Evolutionary conservation across 2,797 vertebrate genomes (phyloP).

Genomic region (Triplophysa yarkandensis): DNA sequence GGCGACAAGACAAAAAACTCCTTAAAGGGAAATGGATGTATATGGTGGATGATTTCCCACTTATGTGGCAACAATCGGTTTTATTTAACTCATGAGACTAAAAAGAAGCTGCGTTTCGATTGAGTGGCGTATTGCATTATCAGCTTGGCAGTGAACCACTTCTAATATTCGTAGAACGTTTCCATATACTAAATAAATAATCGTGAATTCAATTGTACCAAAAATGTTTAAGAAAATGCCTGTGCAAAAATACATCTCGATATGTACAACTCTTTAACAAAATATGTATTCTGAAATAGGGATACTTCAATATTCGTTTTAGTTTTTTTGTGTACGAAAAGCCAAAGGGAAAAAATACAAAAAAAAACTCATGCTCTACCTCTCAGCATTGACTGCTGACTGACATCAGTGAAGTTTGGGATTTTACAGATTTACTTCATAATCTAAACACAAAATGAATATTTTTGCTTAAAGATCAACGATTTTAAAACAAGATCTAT

Average conservation of each 20-base stretch:
- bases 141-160: constrained; percentile 99
- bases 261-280: constrained; percentile 99
- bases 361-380: constrained; percentile 80
- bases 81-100: constrained; percentile 70
- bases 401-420: constrained; percentile 87
- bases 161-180: constrained; percentile 89
- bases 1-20: constrained; percentile 67
- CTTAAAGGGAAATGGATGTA: constrained; percentile 63
- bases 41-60: constrained; percentile 67
- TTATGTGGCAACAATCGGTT: constrained; percentile 70
- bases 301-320: constrained; percentile 90
- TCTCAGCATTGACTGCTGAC: constrained; percentile 84
- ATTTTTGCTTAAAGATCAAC: constrained; percentile 45
- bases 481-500: constrained; percentile 57
- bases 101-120: constrained; percentile 73
- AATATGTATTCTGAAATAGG: constrained; percentile 99
- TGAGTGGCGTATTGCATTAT: constrained; percentile 86
- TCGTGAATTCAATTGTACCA: constrained; percentile 96
- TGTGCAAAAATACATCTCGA: constrained; percentile 99
- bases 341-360: constrained; percentile 63
- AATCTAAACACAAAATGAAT: constrained; percentile 51
- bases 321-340: constrained; percentile 28
- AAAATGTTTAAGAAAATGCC: constrained; percentile 96
- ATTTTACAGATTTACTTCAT: constrained; percentile 72
- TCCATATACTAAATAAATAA: constrained; percentile 94